Evolutionary conservation across 2,797 vertebrate species (phyloP).

Genomic region (Fistularia commersonii): DNA sequence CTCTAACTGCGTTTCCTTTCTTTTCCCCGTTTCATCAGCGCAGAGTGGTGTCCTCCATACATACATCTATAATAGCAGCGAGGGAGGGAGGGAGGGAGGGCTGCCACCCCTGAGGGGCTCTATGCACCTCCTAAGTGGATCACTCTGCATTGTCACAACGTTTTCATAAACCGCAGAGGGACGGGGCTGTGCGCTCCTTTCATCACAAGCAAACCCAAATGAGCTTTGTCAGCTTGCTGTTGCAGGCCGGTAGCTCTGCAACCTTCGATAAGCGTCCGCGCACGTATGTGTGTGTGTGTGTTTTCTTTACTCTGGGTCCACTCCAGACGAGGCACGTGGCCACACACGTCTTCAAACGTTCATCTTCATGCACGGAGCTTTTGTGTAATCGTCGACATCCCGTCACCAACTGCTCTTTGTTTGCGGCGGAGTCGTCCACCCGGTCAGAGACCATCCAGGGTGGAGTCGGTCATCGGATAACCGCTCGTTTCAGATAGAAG

Average conservation of each 20-base stretch:
- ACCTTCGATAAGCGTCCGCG: conserved; percentile 31
- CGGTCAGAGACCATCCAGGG: conserved; percentile 48
- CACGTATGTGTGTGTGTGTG: conserved; percentile 14
- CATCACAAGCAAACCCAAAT: conserved; percentile 66
- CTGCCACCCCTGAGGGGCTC: conserved; percentile 52
- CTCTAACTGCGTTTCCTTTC: neutral
- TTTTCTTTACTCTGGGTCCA: neutral
- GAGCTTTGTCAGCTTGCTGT: conserved; percentile 73
- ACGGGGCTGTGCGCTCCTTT: conserved; percentile 63
- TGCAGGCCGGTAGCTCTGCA: conserved; percentile 57
- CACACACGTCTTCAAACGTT: conserved; percentile 4
- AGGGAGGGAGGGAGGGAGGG: conserved; percentile 30
- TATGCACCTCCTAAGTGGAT: conserved; percentile 71
- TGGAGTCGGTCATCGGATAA: conserved; percentile 55
- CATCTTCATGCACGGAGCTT: conserved; percentile 11
- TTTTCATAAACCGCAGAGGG: conserved; percentile 60
- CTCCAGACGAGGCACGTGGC: neutral
- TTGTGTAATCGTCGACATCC: conserved; percentile 3
- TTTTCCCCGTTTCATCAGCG: neutral
- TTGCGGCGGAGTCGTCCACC: conserved; percentile 25
- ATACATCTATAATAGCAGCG: conserved; percentile 30
- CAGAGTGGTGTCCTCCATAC: neutral
- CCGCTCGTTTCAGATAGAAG: conserved; percentile 55
- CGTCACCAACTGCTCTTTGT: conserved; percentile 23
- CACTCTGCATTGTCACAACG: conserved; percentile 71